phyloP scores from a whole-genome alignment of 2,113 vertebrate species.

The Tringa solitaria region DNA sequence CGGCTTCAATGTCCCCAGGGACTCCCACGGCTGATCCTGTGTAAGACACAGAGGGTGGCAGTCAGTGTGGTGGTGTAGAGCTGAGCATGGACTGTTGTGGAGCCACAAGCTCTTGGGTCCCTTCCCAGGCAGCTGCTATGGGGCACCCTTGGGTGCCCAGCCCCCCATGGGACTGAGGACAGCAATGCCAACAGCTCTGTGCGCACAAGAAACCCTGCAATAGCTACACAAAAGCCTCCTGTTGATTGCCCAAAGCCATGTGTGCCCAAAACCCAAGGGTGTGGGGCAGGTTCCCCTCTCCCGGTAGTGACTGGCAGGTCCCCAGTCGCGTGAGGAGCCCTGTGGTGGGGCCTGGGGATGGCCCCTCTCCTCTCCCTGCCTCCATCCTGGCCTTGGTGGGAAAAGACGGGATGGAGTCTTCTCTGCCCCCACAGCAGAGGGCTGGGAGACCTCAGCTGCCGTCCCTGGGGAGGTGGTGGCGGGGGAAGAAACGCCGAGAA shows the following conservation, averaged over 20 bases:
- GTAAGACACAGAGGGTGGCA: neutral
- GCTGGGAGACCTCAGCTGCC: neutral
- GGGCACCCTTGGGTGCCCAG: neutral
- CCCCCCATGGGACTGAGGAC: neutral
- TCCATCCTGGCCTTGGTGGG: neutral
- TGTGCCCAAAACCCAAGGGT: neutral
- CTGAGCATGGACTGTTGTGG: neutral
- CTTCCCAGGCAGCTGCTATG: neutral
- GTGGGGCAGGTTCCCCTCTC: rapidly evolving
- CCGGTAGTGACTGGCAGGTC: neutral
- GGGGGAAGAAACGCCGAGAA: neutral
- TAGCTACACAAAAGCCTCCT: neutral
- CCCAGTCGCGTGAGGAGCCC: rapidly evolving
- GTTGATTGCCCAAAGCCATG: rapidly evolving
- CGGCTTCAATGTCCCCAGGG: neutral
- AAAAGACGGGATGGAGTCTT: neutral
- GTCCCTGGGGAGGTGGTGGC: neutral
- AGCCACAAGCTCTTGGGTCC: neutral
- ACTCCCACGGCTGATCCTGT: neutral
- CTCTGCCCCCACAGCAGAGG: neutral
- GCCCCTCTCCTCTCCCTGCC: neutral
- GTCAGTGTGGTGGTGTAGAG: neutral
- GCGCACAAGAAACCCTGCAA: neutral
- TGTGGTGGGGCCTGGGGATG: neutral
- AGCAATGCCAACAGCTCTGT: neutral